Conservation (phyloP, 2,888 invertebrate genomes). For the Gryllus longicercus region DNA sequence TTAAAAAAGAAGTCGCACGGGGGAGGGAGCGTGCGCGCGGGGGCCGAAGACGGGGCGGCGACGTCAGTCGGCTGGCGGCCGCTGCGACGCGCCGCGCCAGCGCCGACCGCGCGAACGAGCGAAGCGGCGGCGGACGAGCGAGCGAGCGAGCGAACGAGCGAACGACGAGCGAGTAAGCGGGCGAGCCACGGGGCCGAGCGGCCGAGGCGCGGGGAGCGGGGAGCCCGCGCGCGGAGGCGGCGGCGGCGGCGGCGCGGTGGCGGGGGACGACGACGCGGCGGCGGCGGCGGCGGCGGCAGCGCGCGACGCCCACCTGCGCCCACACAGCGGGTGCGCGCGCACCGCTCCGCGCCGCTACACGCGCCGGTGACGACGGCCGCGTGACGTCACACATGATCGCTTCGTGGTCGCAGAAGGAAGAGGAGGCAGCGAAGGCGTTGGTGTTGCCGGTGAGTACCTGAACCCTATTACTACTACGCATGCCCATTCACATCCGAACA, state of each 20-base stretch:
- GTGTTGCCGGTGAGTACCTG: slow-evolving; percentile 22
- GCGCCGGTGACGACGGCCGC: slow-evolving; percentile 3
- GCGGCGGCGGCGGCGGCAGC: not conserved
- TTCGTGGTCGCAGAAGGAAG: slow-evolving; percentile 4
- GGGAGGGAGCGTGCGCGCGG: not conserved
- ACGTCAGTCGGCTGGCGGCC: not conserved
- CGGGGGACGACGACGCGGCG: not conserved
- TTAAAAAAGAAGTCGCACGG: not conserved
- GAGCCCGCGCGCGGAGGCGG: not conserved
- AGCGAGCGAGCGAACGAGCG: not conserved
- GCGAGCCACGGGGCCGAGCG: not conserved
- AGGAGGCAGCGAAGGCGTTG: slow-evolving; percentile 22
- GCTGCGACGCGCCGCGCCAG: not conserved
- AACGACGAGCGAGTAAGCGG: not conserved
- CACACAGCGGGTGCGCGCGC: not conserved
- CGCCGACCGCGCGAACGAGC: not conserved
- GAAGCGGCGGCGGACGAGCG: not conserved
- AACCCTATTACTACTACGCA: not conserved
- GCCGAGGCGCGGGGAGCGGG: not conserved
- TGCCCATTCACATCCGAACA: not conserved
- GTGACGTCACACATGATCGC: slow-evolving; percentile 22
- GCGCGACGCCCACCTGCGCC: slow-evolving; percentile 21
- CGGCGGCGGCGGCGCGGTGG: not conserved
- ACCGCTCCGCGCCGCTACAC: not conserved
- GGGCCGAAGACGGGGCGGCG: not conserved